Evolutionary conservation across 1,140 invertebrate genomes (phyloP), one percentile per base, ranked within the genome.

Genomic region (Caerostris extrusa): DNA sequence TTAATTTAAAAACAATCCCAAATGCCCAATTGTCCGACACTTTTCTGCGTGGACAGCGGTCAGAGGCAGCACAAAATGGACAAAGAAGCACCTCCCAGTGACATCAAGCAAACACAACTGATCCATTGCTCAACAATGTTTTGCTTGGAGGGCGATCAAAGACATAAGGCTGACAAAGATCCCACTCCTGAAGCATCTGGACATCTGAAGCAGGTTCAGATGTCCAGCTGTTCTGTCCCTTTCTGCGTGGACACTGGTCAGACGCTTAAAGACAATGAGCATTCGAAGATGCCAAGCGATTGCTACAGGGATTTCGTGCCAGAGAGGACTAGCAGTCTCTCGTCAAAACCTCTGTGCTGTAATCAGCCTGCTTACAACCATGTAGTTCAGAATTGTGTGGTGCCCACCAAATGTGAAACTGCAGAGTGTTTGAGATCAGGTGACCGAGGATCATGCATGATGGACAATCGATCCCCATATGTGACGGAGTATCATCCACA

Each of bases 371-470:
- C 17, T 14, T 89, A 89, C 14, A 61, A 34, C 34, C 14, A 34
- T 4, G 50, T 89, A 17, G 34, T 89, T 50, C 87, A 64, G 12
- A 69, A 34, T 14, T 89, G 87, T 19, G 64, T 64, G 50, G 87
- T 57, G 14, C 87, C 71, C 6, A 56, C 89, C n/a, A 90, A 90
- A 56, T 90, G 69, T 7, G 89, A 90, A n/a, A 19, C 89, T 3
- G 60, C n/a, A 6, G 89, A 90, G 53, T 90, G 89, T 14, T n/a
- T 90, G 19, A 56, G 19, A 34, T 58, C 89, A 56, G n/a, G n/a
- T 3, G 69, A 81, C 10, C 58, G 69, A 60, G 34, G 56, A 10
- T 90, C 89, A 3, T 90, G 89, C 34, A 90, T 90, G 89, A 34
- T 90, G 89, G 69, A 60, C 89, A 81, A 8, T 12, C 55, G 77